Evolutionary conservation across 2,113 vertebrate genomes (phyloP).

Genomic region (Leptobrachium ailaonicum): DNA sequence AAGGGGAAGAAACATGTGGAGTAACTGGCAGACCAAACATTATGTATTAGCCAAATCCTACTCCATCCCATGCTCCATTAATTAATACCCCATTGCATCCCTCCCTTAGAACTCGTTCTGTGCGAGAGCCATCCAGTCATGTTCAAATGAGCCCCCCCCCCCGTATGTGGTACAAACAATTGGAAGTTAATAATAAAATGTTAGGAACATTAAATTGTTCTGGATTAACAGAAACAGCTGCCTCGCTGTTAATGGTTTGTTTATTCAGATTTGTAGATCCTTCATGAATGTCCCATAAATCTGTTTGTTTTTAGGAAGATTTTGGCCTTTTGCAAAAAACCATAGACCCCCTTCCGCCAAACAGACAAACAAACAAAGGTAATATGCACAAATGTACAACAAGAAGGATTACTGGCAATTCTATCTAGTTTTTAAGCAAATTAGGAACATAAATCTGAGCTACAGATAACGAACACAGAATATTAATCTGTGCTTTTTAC

Average conservation of each 20-base stretch:
- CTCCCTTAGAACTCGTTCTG: not conserved
- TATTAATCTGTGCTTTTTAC: no score
- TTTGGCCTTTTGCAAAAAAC: not conserved
- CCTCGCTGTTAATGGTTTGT: constrained; percentile 21
- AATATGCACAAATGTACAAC: no score
- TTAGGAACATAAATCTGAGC: no score
- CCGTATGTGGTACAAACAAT: constrained; percentile 29
- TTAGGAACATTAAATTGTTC: constrained; percentile 52
- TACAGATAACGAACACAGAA: no score
- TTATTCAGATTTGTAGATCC: constrained; percentile 8
- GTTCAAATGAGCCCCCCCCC: constrained; percentile 5
- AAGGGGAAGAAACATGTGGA: not conserved
- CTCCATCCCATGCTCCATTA: not conserved
- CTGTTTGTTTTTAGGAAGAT: not conserved
- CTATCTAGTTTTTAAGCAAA: no score
- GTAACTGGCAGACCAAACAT: not conserved
- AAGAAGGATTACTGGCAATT: no score
- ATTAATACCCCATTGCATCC: not conserved
- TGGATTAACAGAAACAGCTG: constrained; percentile 50
- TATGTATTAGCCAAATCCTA: not conserved
- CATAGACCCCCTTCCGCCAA: not conserved
- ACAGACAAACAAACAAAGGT: no score
- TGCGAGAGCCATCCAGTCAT: not conserved
- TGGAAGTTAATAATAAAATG: constrained; percentile 44
- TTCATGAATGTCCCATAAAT: constrained; percentile 30